phyloP scores from a whole-genome alignment of 2,797 vertebrate genomes.

The Champsocephalus gunnari region DNA sequence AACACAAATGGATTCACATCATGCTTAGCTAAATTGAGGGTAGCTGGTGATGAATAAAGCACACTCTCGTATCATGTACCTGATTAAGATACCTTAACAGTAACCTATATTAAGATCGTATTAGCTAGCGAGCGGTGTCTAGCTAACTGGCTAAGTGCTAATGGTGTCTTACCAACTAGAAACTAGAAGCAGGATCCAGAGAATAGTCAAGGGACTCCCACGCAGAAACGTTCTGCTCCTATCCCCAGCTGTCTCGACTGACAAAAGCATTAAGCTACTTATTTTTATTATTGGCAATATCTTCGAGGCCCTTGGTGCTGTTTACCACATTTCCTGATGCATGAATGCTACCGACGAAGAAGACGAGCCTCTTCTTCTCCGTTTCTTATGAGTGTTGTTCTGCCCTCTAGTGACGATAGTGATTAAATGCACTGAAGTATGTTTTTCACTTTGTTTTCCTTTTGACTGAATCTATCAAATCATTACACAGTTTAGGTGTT shows the following conservation, averaged over 20 bases:
- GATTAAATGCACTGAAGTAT: fast-evolving
- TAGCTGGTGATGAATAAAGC: neutral
- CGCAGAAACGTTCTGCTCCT: neutral
- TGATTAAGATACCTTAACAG: neutral
- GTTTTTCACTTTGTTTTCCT: neutral
- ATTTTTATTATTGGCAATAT: neutral
- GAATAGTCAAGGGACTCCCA: neutral
- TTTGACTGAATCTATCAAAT: neutral
- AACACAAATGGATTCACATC: neutral
- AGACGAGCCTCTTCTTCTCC: neutral
- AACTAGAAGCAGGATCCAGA: neutral
- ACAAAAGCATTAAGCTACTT: neutral
- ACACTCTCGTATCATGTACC: neutral
- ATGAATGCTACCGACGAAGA: neutral
- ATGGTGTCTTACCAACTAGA: conserved; percentile 48
- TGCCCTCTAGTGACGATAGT: conserved; percentile 30
- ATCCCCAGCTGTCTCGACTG: too few species aligned
- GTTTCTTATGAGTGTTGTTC: neutral
- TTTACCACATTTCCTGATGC: conserved; percentile 54
- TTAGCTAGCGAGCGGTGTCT: conserved; percentile 27
- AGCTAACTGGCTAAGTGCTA: conserved; percentile 48
- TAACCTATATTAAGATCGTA: neutral
- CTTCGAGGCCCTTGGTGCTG: conserved; percentile 32
- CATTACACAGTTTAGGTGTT: neutral
- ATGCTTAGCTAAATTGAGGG: fast-evolving